A percentile compares a stretch with the other conserved stretches of the same genome.
Evolutionary conservation across 2,113 vertebrate genomes (phyloP).

Genomic region (Montifringilla adamsi): DNA sequence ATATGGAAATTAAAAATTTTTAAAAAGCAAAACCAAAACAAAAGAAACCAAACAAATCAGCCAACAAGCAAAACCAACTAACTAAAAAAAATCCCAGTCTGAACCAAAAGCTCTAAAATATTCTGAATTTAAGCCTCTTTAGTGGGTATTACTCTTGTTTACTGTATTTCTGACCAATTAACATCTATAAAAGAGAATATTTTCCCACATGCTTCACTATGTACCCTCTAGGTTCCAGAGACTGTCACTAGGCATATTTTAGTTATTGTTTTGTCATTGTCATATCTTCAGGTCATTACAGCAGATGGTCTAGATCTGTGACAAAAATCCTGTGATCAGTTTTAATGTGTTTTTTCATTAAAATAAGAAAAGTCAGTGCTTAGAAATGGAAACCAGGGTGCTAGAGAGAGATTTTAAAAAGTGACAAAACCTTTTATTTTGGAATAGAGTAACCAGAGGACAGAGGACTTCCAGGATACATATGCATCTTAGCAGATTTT

Average conservation of each 20-base stretch:
- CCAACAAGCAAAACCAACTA: not conserved
- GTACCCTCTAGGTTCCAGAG: not conserved
- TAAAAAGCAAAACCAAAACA: too few relatives aligned
- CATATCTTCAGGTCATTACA: not conserved
- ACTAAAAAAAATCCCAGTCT: not conserved
- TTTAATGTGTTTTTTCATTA: not conserved
- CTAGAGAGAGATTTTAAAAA: not conserved
- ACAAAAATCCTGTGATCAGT: not conserved
- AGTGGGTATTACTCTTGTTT: not conserved
- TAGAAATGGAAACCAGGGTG: not conserved
- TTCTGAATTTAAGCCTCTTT: not conserved
- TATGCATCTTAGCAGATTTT: too few relatives aligned
- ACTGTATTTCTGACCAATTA: not conserved
- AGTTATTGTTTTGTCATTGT: not conserved
- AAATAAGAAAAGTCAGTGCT: not conserved
- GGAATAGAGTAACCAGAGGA: not conserved
- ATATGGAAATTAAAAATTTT: not conserved
- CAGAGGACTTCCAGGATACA: too few relatives aligned
- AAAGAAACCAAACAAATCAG: not conserved
- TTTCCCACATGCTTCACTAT: not conserved
- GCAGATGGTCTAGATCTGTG: not conserved
- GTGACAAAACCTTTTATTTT: not conserved
- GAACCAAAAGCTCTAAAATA: not conserved
- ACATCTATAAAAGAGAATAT: not conserved
- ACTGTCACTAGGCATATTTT: not conserved